phyloP scores from a whole-genome alignment of 2,888 invertebrate species.

The Cyrtodaria siliqua region DNA sequence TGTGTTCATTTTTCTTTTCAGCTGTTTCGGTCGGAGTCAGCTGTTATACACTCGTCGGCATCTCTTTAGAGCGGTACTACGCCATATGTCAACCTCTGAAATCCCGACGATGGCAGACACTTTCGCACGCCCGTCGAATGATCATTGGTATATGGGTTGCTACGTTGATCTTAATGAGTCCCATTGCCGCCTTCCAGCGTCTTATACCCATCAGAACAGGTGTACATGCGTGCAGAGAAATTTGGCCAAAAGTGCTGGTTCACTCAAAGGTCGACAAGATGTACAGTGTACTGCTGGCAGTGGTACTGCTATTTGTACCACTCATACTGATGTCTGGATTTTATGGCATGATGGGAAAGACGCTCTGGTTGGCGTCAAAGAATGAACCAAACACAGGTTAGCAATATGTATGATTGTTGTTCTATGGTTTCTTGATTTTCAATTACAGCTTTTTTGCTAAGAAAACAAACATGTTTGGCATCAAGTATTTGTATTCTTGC shows the following conservation, averaged over 20 bases:
- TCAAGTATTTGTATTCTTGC: no score
- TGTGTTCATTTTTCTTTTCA: slow-evolving; percentile 87
- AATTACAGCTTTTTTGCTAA: background rate
- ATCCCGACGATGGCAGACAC: slow-evolving; percentile 91
- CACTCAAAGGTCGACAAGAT: slow-evolving; percentile 86
- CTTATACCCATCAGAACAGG: slow-evolving; percentile 66
- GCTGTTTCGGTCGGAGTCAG: slow-evolving; percentile 92
- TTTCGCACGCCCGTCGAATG: slow-evolving; percentile 90
- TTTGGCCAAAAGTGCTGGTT: slow-evolving; percentile 69
- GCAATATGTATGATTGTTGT: no score
- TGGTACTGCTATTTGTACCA: slow-evolving; percentile 91
- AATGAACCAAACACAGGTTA: background rate
- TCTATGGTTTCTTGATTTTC: background rate
- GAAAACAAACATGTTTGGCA: no score
- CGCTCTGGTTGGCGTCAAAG: slow-evolving; percentile 76
- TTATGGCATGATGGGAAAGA: slow-evolving; percentile 87
- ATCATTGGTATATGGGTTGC: slow-evolving; percentile 86
- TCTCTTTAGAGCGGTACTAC: slow-evolving; percentile 92
- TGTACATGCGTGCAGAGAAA: slow-evolving; percentile 77
- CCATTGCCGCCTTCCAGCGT: slow-evolving; percentile 87
- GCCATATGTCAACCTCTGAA: slow-evolving; percentile 92
- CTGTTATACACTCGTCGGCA: slow-evolving; percentile 92
- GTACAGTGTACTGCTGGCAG: slow-evolving; percentile 91
- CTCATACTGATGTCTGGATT: slow-evolving; percentile 92
- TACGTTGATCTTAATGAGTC: slow-evolving; percentile 90